These are phyloP conservation scores for Acrocephalus arundinaceus DNA, from an alignment of 2,113 vertebrate genomes.

Conservation along the genomic window DNA sequence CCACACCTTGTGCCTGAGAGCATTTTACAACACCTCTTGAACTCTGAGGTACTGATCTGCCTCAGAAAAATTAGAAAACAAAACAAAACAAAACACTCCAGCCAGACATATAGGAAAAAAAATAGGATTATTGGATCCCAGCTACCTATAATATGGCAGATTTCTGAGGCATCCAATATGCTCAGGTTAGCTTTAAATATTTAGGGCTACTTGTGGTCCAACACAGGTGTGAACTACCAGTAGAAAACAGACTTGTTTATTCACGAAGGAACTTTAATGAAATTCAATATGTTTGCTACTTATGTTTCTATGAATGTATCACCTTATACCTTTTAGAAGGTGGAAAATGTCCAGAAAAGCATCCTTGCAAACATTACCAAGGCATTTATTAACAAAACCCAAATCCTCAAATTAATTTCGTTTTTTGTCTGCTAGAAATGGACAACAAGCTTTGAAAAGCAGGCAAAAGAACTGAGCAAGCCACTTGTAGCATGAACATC, in stretches of 20 bases:
- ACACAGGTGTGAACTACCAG: not conserved
- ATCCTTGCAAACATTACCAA: not conserved
- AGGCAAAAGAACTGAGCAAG: not conserved
- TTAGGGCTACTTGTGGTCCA: not conserved
- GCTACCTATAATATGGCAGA: not conserved
- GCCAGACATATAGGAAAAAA: not conserved
- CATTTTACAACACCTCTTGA: not conserved
- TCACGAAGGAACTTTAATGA: not conserved
- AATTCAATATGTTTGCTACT: not conserved
- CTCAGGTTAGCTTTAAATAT: not conserved
- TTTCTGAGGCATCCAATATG: not conserved
- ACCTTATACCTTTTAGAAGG: not conserved
- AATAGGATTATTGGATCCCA: not conserved
- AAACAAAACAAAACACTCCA: not conserved
- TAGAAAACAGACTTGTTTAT: not conserved
- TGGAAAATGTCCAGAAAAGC: not conserved
- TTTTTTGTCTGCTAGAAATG: not conserved
- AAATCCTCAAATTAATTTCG: not conserved
- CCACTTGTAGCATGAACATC: not conserved
- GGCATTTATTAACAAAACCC: not conserved
- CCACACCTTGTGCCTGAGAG: not conserved
- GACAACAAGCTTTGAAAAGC: not conserved
- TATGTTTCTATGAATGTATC: not conserved
- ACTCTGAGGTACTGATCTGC: not conserved
- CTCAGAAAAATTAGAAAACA: not conserved